Evolutionary conservation across 2,113 vertebrate genomes (phyloP).

Genomic region (Hypomesus transpacificus): DNA sequence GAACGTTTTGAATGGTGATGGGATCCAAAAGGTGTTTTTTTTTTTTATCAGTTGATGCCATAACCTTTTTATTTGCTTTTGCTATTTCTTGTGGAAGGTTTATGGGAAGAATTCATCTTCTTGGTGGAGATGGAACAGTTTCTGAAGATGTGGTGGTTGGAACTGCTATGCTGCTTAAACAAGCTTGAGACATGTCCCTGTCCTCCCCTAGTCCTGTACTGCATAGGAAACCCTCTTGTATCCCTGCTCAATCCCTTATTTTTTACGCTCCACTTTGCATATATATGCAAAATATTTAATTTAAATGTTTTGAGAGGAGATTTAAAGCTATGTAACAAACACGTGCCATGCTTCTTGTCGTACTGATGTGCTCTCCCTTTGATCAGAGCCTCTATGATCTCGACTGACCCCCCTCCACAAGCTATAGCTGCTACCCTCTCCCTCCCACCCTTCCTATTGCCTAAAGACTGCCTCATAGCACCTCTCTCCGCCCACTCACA

Average conservation of each 20-base stretch:
- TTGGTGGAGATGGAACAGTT: no score
- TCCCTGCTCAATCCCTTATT: conserved; percentile 2
- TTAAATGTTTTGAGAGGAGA: background rate
- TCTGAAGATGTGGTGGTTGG: no score
- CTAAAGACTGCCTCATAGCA: background rate
- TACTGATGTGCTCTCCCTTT: conserved; percentile 23
- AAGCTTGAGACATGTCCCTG: background rate
- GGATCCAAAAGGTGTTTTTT: no score
- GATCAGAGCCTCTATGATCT: conserved; percentile 4
- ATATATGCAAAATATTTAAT: background rate
- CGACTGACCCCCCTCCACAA: conserved; percentile 14
- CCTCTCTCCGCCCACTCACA: conserved; percentile 39
- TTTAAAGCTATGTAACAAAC: conserved; percentile 2
- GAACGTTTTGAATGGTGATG: no score
- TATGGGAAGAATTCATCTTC: no score
- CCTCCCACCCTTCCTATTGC: conserved; percentile 1
- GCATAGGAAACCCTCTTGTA: background rate
- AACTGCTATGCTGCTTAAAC: background rate
- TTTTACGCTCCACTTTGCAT: conserved; percentile 29
- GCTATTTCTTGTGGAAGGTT: no score
- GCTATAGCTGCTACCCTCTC: conserved; percentile 21
- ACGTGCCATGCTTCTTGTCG: background rate
- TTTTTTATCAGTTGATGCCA: no score
- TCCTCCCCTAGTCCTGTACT: background rate
- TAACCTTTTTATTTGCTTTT: no score